Conservation (phyloP, 2,113 vertebrate species). For the Silurus glanis region DNA sequence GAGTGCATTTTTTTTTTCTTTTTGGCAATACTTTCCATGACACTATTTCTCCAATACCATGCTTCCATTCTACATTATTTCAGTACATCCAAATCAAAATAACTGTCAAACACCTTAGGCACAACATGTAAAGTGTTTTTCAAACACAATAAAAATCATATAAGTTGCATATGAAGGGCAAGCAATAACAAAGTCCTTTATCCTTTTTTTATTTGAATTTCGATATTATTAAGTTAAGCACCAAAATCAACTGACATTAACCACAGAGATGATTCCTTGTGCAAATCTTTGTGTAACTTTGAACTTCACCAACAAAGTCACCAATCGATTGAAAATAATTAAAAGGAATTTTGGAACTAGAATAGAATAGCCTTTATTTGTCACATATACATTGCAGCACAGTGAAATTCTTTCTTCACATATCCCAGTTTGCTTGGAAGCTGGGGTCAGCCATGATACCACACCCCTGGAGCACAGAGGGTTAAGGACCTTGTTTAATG, state of each 20-base stretch:
- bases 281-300: neutral
- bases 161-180: neutral
- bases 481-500: too few relatives aligned
- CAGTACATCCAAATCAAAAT: neutral
- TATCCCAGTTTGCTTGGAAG: too few relatives aligned
- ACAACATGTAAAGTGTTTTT: too few relatives aligned
- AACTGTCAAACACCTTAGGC: neutral
- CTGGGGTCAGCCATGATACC: too few relatives aligned
- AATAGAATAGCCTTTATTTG: too few relatives aligned
- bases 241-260: neutral
- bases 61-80: neutral
- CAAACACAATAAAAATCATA: too few relatives aligned
- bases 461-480: too few relatives aligned
- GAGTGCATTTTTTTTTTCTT: neutral
- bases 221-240: neutral
- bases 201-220: too few relatives aligned
- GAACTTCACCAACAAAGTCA: neutral
- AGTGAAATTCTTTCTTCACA: too few relatives aligned
- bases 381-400: too few relatives aligned
- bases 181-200: neutral
- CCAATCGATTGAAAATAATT: neutral
- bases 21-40: neutral
- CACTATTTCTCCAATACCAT: neutral
- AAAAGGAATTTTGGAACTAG: neutral
- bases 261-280: neutral